A percentile compares a stretch with the other conserved stretches of the same genome.
Conservation (phyloP, 2,113 vertebrate genomes). For the Gymnorhina tibicen region DNA sequence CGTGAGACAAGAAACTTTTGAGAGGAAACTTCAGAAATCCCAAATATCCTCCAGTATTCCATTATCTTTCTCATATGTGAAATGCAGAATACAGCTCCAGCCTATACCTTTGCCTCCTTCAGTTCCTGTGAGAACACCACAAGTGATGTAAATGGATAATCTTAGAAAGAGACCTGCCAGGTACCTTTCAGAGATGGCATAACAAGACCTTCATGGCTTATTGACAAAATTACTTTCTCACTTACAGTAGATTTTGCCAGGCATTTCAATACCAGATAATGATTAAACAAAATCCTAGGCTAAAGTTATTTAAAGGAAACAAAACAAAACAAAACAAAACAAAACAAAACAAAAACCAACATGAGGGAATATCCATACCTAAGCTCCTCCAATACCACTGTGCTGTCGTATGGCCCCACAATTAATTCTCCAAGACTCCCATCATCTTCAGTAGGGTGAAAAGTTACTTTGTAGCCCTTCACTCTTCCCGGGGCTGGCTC, state of each 20-base stretch:
- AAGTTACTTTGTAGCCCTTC: constrained; percentile 91
- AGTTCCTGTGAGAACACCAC: neutral
- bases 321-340: neutral
- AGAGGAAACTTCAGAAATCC: neutral
- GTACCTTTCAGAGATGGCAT: neutral
- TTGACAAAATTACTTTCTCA: neutral
- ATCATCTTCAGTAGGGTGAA: constrained; percentile 82
- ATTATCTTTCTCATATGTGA: neutral
- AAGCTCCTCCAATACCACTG: constrained; percentile 93
- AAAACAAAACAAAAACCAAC: neutral
- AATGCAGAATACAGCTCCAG: neutral
- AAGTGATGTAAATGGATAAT: neutral
- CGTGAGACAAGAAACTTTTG: neutral
- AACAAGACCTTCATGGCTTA: neutral
- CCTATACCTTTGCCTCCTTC: neutral
- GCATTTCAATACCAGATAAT: neutral
- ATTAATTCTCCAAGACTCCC: constrained; percentile 81
- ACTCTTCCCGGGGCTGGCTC: constrained; percentile 88
- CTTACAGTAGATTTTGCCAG: neutral
- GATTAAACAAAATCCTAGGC: neutral
- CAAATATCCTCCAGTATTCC: neutral
- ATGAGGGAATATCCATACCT: constrained; percentile 73
- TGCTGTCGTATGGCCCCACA: constrained; percentile 93
- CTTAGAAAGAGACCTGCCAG: neutral
- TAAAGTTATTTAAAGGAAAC: neutral